Base-by-base conservation (phyloP, 2,113 vertebrate genomes). In the Ptilonorhynchus violaceus region DNA sequence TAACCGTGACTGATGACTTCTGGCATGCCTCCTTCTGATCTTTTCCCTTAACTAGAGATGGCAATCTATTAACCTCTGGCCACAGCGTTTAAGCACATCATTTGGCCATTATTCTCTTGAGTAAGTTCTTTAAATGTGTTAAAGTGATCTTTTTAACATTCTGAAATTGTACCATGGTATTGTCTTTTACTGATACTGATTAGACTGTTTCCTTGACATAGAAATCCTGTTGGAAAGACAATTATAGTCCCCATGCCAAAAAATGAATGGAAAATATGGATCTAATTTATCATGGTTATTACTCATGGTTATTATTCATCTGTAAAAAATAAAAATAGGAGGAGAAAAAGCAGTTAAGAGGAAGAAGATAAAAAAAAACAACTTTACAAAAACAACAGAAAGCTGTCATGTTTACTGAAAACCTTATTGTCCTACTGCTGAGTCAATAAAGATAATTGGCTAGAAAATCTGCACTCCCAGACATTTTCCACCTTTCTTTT, bases 301-400 rank as follows among this genome's bases (percentile, higher is more conserved):
- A 42, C 15, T 66, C 39, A 44, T 62, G 30, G 5, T 35, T 55
- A 50, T 59, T 86, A 52, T 55, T 86, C 3, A 62, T 42, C 7
- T 27, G 14, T 22, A 42, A 49, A 88, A 42, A 86, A 1, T 25
- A 39, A 89, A 92, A 92, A 33, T 28, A 47, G n/a, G 10, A 1
- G 2, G 2, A 9, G 5, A 3, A 52, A 18, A 33, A 21, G 1
- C 18, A 70, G 15, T 46, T 62, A n/a, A 72, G 58, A 31, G 1
- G 15, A 84, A 69, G 23, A 72, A 39, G 6, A 20, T 23, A 30
- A 49, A 55, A 59, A 55, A 58, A 60, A 63, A 35, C 10, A 42
- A 3, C 27, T 68, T 72, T 47, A 64, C 8, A 47, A 85, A 87
- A 85, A 7, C 16, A 72, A 25, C 6, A 67, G 14, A 85, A 82